Percentiles rank a stretch among this genome's conserved stretches.
phyloP scores from a whole-genome alignment of 2,888 invertebrate genomes.

The Noctua fimbriata region DNA sequence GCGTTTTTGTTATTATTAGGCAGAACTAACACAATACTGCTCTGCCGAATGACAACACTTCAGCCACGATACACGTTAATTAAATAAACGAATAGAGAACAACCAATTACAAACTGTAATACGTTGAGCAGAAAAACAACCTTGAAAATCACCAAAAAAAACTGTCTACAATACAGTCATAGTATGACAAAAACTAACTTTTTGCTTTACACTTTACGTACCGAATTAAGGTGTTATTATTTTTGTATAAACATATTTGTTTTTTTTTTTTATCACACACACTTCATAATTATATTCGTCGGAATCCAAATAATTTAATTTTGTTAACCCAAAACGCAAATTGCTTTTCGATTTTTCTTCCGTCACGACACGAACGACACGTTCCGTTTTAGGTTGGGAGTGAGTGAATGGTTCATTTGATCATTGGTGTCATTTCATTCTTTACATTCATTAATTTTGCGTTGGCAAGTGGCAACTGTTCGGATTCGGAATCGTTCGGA shows the following conservation, averaged over 20 bases:
- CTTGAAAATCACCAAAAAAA: conserved; percentile 84
- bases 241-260: conserved; percentile 66
- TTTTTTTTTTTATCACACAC: conserved; percentile 56
- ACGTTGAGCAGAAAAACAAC: conserved; percentile 81
- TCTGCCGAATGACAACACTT: conserved; percentile 76
- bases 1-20: conserved; percentile 63
- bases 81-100: conserved; percentile 82
- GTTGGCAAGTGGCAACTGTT: conserved; percentile 34
- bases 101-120: conserved; percentile 79
- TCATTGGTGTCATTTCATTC: conserved; percentile 8
- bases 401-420: conserved; percentile 4
- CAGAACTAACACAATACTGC: conserved; percentile 67
- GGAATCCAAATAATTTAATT: conserved; percentile 39
- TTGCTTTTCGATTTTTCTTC: conserved; percentile 69
- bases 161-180: conserved; percentile 72
- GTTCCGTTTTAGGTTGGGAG: conserved; percentile 72
- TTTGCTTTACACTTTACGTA: conserved; percentile 75
- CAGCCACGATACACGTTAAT: conserved; percentile 79
- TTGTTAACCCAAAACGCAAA: conserved; percentile 58
- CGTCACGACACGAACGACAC: conserved; percentile 65
- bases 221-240: conserved; percentile 70
- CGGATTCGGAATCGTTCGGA: conserved; percentile 17
- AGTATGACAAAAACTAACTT: conserved; percentile 69
- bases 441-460: conserved; percentile 25
- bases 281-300: conserved; percentile 55